phyloP scores from a whole-genome alignment of 1,140 invertebrate genomes.

The Philotrypesis tridentata region DNA sequence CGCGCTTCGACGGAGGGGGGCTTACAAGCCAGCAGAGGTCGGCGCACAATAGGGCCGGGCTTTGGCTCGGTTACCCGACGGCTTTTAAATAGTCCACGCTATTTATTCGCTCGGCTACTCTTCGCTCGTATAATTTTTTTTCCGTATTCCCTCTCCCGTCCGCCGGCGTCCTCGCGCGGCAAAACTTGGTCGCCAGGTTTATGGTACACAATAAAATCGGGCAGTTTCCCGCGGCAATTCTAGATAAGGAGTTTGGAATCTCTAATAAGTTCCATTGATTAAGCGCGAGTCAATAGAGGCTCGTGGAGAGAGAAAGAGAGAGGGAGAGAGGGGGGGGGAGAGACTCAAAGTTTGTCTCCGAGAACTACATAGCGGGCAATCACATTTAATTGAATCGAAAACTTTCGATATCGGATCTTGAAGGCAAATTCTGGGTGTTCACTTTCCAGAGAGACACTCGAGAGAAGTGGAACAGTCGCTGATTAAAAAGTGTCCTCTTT shows the following conservation, averaged over 20 bases:
- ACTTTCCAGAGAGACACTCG: neutral
- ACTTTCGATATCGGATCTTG: neutral
- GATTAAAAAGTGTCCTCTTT: neutral
- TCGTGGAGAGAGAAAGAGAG: neutral
- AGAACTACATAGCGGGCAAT: neutral
- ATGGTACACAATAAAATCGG: neutral
- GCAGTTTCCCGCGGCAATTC: neutral
- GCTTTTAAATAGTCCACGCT: neutral
- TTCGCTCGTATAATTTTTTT: no score
- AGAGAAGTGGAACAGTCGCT: neutral
- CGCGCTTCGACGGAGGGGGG: slow-evolving; percentile 25
- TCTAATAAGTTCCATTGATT: neutral
- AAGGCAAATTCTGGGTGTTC: neutral
- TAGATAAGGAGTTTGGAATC: neutral
- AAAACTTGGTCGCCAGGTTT: neutral
- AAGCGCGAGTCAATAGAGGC: neutral
- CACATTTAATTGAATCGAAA: neutral
- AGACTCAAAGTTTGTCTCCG: neutral
- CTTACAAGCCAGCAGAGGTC: neutral
- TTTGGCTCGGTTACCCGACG: no score
- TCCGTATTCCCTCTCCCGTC: no score
- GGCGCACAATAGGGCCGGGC: slow-evolving; percentile 8
- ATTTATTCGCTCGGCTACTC: neutral
- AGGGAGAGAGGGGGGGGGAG: neutral
- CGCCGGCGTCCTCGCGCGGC: no score